Evolutionary conservation across 2,113 vertebrate genomes (phyloP), one percentile per base, ranked within the genome.

Genomic region (Cryptotis parvus): DNA sequence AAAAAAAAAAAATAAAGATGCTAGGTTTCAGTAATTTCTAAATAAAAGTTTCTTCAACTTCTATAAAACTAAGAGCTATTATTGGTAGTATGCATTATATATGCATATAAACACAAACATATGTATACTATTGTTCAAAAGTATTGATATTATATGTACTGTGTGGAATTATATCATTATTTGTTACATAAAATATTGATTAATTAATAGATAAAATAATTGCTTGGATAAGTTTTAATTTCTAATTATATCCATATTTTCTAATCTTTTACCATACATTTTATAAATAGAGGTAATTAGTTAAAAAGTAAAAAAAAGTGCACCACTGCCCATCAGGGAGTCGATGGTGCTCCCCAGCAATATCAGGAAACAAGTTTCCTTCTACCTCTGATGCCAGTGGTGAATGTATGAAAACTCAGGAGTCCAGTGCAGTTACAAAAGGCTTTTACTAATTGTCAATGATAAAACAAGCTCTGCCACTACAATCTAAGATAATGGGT

Each of bases 281-380:
- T 86, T 83, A 31, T 7, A 41, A 93, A 82, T 45, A 33, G 16
- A 68, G 31, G 78, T 69, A 6, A 55, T 24, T 91, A 39, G 26
- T 37, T 61, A 86, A 86, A 55, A 89, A 79, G 8, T 65, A 85
- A 91, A 89, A 86, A 73, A 69, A 72, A 80, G 49, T n/a, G 52
- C 45, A 29, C 77, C 29, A n/a, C 6, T n/a, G n/a, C n/a, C n/a
- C n/a, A n/a, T n/a, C n/a, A n/a, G n/a, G n/a, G n/a, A n/a, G n/a
- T n/a, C n/a, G n/a, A n/a, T n/a, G n/a, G n/a, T n/a, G n/a, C n/a
- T n/a, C n/a, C n/a, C n/a, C n/a, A n/a, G n/a, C n/a, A n/a, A n/a
- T n/a, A n/a, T n/a, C n/a, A n/a, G n/a, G n/a, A n/a, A n/a, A n/a
- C n/a, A n/a, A n/a, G n/a, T n/a, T n/a, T n/a, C n/a, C n/a, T n/a